Evolutionary conservation across 2,888 invertebrate species (phyloP).

Genomic region (Philereme vetulata): DNA sequence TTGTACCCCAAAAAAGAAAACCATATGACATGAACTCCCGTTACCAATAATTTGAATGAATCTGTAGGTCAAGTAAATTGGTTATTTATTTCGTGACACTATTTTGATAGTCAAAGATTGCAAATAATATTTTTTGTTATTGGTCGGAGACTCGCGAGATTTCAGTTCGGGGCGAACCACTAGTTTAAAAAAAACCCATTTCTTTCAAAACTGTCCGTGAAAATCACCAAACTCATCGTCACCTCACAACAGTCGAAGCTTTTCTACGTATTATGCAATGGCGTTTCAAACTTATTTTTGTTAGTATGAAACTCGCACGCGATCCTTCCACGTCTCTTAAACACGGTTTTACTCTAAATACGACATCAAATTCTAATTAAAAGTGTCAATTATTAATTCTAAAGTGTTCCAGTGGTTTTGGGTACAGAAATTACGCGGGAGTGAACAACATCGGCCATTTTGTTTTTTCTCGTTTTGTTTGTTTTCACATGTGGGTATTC

Average conservation of each 20-base stretch:
- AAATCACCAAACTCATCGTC: conserved; percentile 45
- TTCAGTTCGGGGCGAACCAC: too few species aligned
- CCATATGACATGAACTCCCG: too few species aligned
- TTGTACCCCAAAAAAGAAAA: too few species aligned
- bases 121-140: too few species aligned
- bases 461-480: conserved; percentile 57
- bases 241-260: conserved; percentile 62
- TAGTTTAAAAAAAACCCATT: too few species aligned
- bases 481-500: conserved; percentile 45
- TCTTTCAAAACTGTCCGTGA: conserved; percentile 37
- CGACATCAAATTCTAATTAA: conserved; percentile 30
- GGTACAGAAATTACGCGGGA: conserved; percentile 37
- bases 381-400: conserved; percentile 29
- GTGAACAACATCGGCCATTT: conserved; percentile 50
- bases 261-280: conserved; percentile 80
- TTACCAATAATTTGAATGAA: too few species aligned
- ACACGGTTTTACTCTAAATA: conserved; percentile 25
- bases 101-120: too few species aligned
- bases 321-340: conserved; percentile 52
- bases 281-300: conserved; percentile 76
- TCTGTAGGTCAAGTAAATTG: too few species aligned
- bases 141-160: too few species aligned
- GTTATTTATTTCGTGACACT: too few species aligned
- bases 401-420: conserved; percentile 14
- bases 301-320: conserved; percentile 68